Conservation (phyloP, 1,140 invertebrate species). For the Augochlora pura region DNA sequence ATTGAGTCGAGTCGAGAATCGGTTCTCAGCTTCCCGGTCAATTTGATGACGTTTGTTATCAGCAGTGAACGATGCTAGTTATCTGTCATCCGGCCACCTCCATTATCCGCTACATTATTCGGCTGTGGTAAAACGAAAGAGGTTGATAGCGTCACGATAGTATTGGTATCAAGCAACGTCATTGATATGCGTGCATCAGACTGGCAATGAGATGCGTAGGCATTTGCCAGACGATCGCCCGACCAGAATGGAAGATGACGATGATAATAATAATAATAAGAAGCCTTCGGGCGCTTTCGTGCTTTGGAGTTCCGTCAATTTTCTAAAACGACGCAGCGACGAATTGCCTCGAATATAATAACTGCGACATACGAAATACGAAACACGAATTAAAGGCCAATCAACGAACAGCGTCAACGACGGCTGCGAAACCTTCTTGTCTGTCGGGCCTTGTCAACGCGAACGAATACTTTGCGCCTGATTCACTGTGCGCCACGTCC, state of each 20-base stretch:
- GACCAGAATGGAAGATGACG: neutral
- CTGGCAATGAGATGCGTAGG: slow-evolving; percentile 9
- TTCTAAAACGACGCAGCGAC: too few relatives aligned
- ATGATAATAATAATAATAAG: too few relatives aligned
- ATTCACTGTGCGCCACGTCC: slow-evolving; percentile 33
- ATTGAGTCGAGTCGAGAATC: neutral
- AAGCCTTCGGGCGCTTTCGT: too few relatives aligned
- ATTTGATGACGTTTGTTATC: slow-evolving; percentile 49
- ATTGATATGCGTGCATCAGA: slow-evolving; percentile 42
- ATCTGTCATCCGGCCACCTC: slow-evolving; percentile 43
- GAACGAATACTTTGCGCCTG: slow-evolving; percentile 37
- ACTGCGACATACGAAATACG: too few relatives aligned
- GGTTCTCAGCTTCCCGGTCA: slow-evolving; percentile 2
- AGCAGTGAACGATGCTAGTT: slow-evolving; percentile 33
- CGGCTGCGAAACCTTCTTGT: too few relatives aligned
- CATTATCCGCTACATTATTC: slow-evolving; percentile 59
- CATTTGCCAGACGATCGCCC: neutral
- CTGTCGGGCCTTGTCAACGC: neutral
- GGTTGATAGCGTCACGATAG: slow-evolving; percentile 39
- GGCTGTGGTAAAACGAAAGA: slow-evolving; percentile 58
- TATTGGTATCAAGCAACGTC: slow-evolving; percentile 44
- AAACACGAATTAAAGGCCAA: too few relatives aligned
- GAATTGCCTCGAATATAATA: too few relatives aligned
- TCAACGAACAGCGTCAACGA: too few relatives aligned
- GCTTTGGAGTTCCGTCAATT: too few relatives aligned